phyloP scores from a whole-genome alignment of 2,113 vertebrate species.

The Theristicus caerulescens region DNA sequence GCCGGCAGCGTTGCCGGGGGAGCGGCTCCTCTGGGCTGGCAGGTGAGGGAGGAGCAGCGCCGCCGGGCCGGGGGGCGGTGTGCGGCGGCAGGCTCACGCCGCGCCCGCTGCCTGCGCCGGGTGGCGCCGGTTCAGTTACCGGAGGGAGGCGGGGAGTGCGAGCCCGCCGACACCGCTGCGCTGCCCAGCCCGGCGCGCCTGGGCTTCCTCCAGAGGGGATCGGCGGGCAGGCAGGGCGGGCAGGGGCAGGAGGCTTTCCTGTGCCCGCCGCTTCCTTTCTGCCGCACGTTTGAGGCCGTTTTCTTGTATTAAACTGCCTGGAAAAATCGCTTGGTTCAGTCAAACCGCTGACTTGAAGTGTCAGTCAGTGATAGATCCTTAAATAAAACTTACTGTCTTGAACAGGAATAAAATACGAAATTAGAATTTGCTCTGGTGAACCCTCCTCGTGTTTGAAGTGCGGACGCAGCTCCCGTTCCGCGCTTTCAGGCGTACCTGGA shows the following conservation, averaged over 20 bases:
- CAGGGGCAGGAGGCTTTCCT: rapidly evolving
- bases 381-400: background rate
- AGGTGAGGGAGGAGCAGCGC: background rate
- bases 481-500: rapidly evolving
- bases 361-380: background rate
- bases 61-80: background rate
- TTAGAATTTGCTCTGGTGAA: rapidly evolving
- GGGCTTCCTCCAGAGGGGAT: background rate
- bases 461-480: rapidly evolving
- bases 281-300: too few species aligned
- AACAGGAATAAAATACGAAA: background rate
- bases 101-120: background rate
- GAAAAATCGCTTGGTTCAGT: background rate
- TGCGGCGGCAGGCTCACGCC: background rate
- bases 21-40: background rate
- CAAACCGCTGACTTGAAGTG: rapidly evolving
- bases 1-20: background rate
- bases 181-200: background rate
- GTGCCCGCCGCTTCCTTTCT: too few species aligned
- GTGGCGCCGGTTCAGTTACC: too few species aligned
- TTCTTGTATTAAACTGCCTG: rapidly evolving
- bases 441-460: background rate
- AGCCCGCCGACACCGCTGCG: rapidly evolving
- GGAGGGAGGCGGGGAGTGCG: background rate
- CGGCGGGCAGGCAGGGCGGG: rapidly evolving